phyloP scores from a whole-genome alignment of 2,113 vertebrate species.

The Equus quagga region DNA sequence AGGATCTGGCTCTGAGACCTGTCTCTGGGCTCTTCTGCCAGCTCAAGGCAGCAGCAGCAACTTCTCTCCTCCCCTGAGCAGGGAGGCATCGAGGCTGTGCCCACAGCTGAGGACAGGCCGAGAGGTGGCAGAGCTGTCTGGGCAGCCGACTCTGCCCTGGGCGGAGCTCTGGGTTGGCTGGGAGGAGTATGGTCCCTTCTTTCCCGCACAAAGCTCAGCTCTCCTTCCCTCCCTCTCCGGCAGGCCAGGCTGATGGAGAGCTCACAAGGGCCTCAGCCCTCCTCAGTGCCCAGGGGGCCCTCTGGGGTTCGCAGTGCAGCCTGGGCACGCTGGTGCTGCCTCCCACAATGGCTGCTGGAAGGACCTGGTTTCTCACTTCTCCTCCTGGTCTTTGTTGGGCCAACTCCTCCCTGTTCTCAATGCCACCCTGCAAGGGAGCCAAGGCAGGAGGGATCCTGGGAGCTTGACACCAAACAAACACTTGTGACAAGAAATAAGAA shows the following conservation, averaged over 20 bases:
- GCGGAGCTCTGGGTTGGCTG: background rate
- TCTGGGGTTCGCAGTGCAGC: too few relatives aligned
- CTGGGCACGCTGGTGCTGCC: background rate
- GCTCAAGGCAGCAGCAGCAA: background rate
- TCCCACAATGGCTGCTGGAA: background rate
- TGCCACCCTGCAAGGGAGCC: background rate
- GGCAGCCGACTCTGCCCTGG: fast-evolving
- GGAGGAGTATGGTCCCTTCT: background rate
- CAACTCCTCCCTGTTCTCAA: background rate
- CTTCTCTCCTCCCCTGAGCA: background rate
- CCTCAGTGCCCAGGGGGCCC: background rate
- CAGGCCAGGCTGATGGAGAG: too few relatives aligned
- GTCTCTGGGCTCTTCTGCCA: background rate
- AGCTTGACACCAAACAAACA: background rate
- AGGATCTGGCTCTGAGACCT: background rate
- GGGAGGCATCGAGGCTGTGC: background rate
- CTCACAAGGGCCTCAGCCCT: background rate
- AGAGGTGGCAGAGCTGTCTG: background rate
- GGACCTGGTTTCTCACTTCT: background rate
- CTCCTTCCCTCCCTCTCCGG: background rate
- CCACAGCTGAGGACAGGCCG: background rate
- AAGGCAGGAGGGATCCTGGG: background rate
- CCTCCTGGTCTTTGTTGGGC: background rate
- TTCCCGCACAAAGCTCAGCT: fast-evolving
- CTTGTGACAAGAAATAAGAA: background rate